Base-by-base conservation (phyloP, 1,140 invertebrate genomes). In the Panagrolaimus sp. region DNA sequence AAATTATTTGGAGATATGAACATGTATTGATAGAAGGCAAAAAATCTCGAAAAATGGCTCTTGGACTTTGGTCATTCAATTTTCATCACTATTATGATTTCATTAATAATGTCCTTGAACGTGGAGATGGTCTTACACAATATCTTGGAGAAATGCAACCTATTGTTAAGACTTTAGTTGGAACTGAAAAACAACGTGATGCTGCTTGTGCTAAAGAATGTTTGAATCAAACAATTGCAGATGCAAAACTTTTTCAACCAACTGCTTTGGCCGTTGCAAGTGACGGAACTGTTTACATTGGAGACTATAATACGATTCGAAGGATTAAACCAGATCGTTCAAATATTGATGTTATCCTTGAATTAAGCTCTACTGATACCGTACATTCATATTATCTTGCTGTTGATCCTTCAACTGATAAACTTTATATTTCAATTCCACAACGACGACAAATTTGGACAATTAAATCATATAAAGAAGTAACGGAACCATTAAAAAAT, bases 351-450 rank as follows among this genome's bases (percentile, higher is more conserved):
- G 51, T 57, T 11, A 27, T 57, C n/a, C 27, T 57, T 20, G 51
- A 57, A 57, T 27, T 57, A 8, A 57, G 51, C n/a, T 57, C 51
- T 16, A 27, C 51, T 27, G 51, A 57, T 25, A 57, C 27, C 2
- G 20, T 27, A 20, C 20, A 27, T 57, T 20, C 51, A 20, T 57
- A 57, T 27, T 57, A 57, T 27, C 51, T 57, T 8, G 11, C 51
- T 57, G 51, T 57, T 27, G 51, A 57, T 57, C 51, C 51, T 25
- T 57, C 51, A 57, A 57, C 13, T 57, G 51, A 57, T 27, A 57
- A 57, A 27, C n/a, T 57, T 2, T 57, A 57, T 20, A 57, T 57
- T 27, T 57, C 51, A 20, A 57, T 57, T 20, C 51, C 51, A 25
- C 51, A 57, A 16, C 51, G 51, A 20, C 20, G 51, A 57, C 51